Percentiles rank a stretch among this genome's conserved stretches.
Conservation (phyloP, 2,797 vertebrate genomes). For the Oryzias dopingdopingensis region DNA sequence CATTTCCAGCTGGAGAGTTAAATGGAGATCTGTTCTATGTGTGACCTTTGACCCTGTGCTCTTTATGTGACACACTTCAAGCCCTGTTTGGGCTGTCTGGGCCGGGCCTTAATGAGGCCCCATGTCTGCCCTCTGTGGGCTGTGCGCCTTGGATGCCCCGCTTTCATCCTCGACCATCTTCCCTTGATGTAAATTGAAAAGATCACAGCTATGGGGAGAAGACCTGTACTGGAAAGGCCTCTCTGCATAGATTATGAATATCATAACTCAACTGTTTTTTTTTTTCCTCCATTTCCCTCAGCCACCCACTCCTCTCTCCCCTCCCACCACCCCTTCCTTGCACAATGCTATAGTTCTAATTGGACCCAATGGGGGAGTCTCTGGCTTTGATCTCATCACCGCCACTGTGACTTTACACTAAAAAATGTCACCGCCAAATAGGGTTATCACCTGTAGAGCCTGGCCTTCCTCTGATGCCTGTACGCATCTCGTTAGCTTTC, state of each 20-base stretch:
- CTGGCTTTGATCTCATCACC: slow-evolving; percentile 97
- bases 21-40: slow-evolving; percentile 85
- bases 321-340: slow-evolving; percentile 56
- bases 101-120: slow-evolving; percentile 83
- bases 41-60: slow-evolving; percentile 82
- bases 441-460: slow-evolving; percentile 99
- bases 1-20: slow-evolving; percentile 85
- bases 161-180: slow-evolving; percentile 89
- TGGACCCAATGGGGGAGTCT: slow-evolving; percentile 97
- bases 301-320: slow-evolving; percentile 46
- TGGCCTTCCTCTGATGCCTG: slow-evolving; percentile 91
- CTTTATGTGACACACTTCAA: slow-evolving; percentile 83
- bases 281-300: slow-evolving; percentile 26
- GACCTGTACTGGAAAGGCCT: slow-evolving; percentile 89
- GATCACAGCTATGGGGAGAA: slow-evolving; percentile 94
- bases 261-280: slow-evolving; percentile 87
- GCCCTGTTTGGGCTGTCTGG: slow-evolving; percentile 78
- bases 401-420: slow-evolving; percentile 96
- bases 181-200: slow-evolving; percentile 93
- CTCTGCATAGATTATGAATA: slow-evolving; percentile 93
- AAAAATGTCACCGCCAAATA: slow-evolving; percentile 99
- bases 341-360: slow-evolving; percentile 95
- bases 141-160: slow-evolving; percentile 80
- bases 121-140: slow-evolving; percentile 82
- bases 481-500: slow-evolving; percentile 92